Evolutionary conservation across 2,113 vertebrate genomes (phyloP).

Genomic region (Steatornis caripensis): DNA sequence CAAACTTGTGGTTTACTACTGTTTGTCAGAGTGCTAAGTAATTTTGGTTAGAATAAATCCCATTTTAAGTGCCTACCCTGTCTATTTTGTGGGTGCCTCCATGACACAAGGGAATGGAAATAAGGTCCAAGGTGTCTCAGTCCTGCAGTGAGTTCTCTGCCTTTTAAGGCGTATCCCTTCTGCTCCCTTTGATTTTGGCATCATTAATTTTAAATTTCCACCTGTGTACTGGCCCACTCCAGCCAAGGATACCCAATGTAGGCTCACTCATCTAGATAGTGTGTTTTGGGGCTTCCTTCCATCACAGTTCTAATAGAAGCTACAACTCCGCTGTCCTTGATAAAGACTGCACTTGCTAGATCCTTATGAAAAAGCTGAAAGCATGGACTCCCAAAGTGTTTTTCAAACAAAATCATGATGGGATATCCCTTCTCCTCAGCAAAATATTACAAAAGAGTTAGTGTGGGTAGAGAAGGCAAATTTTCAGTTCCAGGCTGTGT

Average conservation of each 20-base stretch:
- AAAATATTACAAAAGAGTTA: not conserved
- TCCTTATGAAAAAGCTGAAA: not conserved
- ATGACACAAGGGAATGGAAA: not conserved
- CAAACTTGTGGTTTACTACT: no score
- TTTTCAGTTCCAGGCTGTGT: not conserved
- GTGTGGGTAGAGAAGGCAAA: not conserved
- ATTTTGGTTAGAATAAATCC: no score
- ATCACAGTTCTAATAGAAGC: not conserved
- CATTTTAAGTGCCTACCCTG: no score
- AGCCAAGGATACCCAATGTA: not conserved
- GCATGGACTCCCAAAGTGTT: not conserved
- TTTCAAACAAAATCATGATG: not conserved
- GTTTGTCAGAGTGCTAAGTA: no score
- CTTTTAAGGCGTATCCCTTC: not conserved
- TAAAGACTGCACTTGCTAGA: not conserved
- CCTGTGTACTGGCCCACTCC: not conserved
- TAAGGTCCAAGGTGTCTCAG: not conserved
- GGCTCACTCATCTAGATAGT: not conserved
- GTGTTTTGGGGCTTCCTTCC: not conserved
- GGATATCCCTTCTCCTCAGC: not conserved
- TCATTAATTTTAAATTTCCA: not conserved
- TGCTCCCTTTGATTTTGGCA: not conserved
- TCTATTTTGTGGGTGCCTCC: no score
- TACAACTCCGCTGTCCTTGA: not conserved
- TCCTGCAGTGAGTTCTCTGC: not conserved